These are phyloP conservation scores for Halocynthia aurantium DNA, from an alignment of 23 tunicate species.

Conservation along the genomic window DNA sequence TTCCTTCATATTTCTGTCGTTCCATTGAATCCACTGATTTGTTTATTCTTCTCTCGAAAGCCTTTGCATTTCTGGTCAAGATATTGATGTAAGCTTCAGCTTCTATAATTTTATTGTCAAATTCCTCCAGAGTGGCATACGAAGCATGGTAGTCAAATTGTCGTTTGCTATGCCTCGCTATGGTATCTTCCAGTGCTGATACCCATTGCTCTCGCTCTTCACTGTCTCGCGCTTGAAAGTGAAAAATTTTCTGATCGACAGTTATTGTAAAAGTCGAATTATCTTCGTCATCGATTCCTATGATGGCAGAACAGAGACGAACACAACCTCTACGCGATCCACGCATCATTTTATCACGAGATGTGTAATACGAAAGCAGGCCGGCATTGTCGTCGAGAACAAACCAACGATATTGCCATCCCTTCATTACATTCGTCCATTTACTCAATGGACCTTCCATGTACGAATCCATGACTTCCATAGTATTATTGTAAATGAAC, in stretches of 20 bases:
- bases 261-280: slow-evolving; percentile 93
- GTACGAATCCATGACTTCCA: slow-evolving; percentile 31
- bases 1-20: slow-evolving; percentile 27
- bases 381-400: slow-evolving; percentile 89
- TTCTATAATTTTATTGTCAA: slow-evolving; percentile 82
- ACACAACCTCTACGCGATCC: slow-evolving; percentile 93
- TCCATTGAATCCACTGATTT: slow-evolving; percentile 11
- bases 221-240: slow-evolving; percentile 68
- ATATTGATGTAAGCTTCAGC: slow-evolving; percentile 88
- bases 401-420: slow-evolving; percentile 97
- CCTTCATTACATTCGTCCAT: slow-evolving; percentile 97
- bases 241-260: slow-evolving; percentile 91
- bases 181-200: slow-evolving; percentile 80
- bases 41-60: slow-evolving; percentile 18
- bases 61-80: slow-evolving; percentile 47
- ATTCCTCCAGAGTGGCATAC: slow-evolving; percentile 40
- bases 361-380: slow-evolving; percentile 79
- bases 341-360: slow-evolving; percentile 70
- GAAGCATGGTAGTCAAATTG: slow-evolving; percentile 10
- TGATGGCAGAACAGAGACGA: slow-evolving; percentile 72
- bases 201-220: slow-evolving; percentile 94
- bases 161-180: slow-evolving; percentile 63
- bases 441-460: slow-evolving; percentile 95
- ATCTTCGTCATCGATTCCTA: slow-evolving; percentile 97
- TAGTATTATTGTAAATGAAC: too few relatives aligned